A percentile compares a stretch with the other conserved stretches of the same genome.
phyloP scores from a whole-genome alignment of 1,140 invertebrate genomes.

The Ganaspis sp. region DNA sequence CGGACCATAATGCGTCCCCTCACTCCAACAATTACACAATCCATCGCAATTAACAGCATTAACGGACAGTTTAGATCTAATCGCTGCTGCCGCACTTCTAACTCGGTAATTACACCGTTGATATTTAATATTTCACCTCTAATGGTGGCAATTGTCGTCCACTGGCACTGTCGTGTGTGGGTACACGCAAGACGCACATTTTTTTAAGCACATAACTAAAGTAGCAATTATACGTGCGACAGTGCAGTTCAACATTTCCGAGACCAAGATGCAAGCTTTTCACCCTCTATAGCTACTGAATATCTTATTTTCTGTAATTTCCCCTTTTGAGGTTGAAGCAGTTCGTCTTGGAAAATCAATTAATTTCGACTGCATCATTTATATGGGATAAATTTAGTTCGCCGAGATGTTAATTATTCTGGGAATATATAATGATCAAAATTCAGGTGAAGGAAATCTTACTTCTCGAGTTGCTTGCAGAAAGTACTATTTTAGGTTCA shows the following conservation, averaged over 20 bases:
- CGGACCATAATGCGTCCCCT: neutral
- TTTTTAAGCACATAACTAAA: neutral
- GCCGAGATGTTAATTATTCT: no score
- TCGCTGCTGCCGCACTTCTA: conserved; percentile 45
- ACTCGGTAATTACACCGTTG: conserved; percentile 49
- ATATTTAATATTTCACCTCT: conserved; percentile 55
- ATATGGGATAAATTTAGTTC: no score
- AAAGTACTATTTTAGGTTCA: no score
- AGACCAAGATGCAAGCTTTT: neutral
- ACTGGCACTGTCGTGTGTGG: neutral
- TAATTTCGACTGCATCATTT: no score
- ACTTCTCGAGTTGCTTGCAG: no score
- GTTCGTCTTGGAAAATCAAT: no score
- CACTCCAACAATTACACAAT: conserved; percentile 55
- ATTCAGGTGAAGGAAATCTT: no score
- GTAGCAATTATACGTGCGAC: neutral
- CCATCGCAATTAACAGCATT: conserved; percentile 58
- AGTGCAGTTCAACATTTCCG: neutral
- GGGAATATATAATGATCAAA: no score
- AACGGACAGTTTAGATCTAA: conserved; percentile 55
- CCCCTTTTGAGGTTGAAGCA: no score
- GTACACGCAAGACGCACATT: neutral
- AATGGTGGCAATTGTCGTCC: conserved; percentile 44
- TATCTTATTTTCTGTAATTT: neutral
- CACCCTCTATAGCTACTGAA: neutral